phyloP scores from a whole-genome alignment of 1,140 invertebrate species.

The Bombus polaris region DNA sequence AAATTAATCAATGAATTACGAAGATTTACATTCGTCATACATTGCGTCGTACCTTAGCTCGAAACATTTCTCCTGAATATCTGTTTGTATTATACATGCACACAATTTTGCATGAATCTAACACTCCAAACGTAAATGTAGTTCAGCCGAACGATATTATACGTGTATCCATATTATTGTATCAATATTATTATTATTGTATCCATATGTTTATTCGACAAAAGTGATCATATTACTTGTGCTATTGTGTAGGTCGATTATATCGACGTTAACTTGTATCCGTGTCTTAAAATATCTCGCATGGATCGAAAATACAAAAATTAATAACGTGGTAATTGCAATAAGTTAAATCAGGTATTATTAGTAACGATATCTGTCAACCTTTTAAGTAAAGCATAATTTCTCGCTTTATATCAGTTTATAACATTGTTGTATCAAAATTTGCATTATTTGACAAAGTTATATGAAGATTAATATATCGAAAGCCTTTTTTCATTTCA shows the following conservation, averaged over 20 bases:
- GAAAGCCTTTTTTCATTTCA: too few relatives aligned
- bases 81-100: background rate
- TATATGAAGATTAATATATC: too few relatives aligned
- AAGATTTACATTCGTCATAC: background rate
- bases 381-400: too few relatives aligned
- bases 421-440: too few relatives aligned
- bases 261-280: background rate
- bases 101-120: background rate
- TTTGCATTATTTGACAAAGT: too few relatives aligned
- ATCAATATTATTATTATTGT: background rate
- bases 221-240: background rate
- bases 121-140: background rate
- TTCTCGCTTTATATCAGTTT: too few relatives aligned
- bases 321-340: too few relatives aligned
- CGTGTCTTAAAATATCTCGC: background rate
- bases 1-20: background rate
- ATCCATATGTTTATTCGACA: background rate
- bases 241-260: background rate
- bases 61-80: background rate
- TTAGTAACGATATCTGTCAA: too few relatives aligned
- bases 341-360: too few relatives aligned
- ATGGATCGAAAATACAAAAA: background rate
- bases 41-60: background rate
- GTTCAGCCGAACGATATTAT: background rate
- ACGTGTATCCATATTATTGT: background rate